Conservation (phyloP, 2,113 vertebrate genomes). For the Crotalus viridis region DNA sequence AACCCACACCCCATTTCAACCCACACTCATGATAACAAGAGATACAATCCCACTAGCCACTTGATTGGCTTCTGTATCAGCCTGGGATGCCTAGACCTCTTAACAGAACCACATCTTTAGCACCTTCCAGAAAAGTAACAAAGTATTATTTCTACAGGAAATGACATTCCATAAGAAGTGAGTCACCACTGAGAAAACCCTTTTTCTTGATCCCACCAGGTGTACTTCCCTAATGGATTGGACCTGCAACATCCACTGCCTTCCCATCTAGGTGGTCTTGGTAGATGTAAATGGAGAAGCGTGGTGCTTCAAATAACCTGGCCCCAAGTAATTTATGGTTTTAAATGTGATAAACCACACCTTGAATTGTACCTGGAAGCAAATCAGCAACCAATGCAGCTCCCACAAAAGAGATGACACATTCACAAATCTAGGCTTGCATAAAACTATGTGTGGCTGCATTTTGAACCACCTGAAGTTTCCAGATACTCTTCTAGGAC, state of each 20-base stretch:
- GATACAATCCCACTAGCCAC: neutral
- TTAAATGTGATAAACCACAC: neutral
- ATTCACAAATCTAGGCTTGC: neutral
- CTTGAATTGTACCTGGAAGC: neutral
- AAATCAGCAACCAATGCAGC: neutral
- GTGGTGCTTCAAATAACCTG: neutral
- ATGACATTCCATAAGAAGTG: neutral
- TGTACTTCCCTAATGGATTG: neutral
- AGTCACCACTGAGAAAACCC: neutral
- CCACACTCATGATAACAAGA: neutral
- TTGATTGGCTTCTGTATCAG: neutral
- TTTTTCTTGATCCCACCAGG: neutral
- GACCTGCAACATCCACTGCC: neutral
- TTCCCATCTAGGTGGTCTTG: neutral
- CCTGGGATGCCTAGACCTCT: neutral
- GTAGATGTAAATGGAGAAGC: neutral
- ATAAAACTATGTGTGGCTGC: neutral
- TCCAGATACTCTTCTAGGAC: neutral
- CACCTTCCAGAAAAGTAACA: neutral
- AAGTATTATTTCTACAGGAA: neutral
- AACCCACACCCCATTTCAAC: neutral
- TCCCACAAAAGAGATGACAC: neutral
- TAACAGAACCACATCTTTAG: neutral
- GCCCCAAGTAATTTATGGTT: neutral
- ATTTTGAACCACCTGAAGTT: neutral